phyloP scores from a whole-genome alignment of 2,888 invertebrate genomes.

The Brenthis hecate region DNA sequence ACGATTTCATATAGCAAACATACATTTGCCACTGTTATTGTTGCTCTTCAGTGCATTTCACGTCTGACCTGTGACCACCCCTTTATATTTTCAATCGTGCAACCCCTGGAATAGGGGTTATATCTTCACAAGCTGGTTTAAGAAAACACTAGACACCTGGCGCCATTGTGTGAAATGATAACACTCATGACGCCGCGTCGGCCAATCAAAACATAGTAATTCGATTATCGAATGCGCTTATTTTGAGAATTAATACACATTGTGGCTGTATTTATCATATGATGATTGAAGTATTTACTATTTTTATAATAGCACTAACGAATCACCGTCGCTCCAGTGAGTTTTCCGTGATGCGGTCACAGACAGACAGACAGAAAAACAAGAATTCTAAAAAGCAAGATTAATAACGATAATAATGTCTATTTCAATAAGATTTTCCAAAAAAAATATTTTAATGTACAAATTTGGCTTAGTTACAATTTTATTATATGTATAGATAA shows the following conservation, averaged over 20 bases:
- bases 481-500: background rate
- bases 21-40: constrained; percentile 68
- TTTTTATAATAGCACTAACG: too few relatives aligned
- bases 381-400: too few relatives aligned
- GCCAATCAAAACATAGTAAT: constrained; percentile 77
- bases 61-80: constrained; percentile 46
- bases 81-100: constrained; percentile 29
- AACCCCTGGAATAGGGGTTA: constrained; percentile 26
- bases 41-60: constrained; percentile 69
- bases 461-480: too few relatives aligned
- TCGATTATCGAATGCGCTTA: constrained; percentile 64
- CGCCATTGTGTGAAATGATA: constrained; percentile 72
- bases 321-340: too few relatives aligned
- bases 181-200: constrained; percentile 65
- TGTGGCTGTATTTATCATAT: constrained; percentile 21
- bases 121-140: constrained; percentile 47
- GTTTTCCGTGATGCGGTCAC: too few relatives aligned
- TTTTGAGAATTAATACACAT: constrained; percentile 51
- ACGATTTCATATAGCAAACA: constrained; percentile 53
- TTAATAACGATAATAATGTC: too few relatives aligned
- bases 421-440: too few relatives aligned
- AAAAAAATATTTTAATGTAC: too few relatives aligned
- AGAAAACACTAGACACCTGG: constrained; percentile 73
- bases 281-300: too few relatives aligned
- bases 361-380: too few relatives aligned